phyloP scores from a whole-genome alignment of 2,113 vertebrate genomes.

The Accipiter cooperii region DNA sequence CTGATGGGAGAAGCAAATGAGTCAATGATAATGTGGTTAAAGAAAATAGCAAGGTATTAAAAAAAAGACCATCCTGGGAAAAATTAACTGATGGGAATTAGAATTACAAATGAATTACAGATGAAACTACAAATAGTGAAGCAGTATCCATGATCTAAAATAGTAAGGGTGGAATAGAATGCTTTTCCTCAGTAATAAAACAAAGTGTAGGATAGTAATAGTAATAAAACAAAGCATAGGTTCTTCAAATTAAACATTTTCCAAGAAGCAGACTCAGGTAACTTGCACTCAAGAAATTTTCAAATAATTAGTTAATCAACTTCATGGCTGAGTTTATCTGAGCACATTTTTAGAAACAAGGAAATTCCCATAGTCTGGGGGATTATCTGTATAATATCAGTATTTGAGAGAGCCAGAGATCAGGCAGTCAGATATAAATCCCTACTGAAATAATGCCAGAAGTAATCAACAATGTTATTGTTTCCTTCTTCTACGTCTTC shows the following conservation, averaged over 20 bases:
- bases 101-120: not conserved
- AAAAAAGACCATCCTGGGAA: not conserved
- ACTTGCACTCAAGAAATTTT: not conserved
- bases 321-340: not conserved
- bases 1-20: not conserved
- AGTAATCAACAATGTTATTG: not conserved
- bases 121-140: not conserved
- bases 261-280: not conserved
- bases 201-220: not conserved
- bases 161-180: not conserved
- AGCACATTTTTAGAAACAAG: not conserved
- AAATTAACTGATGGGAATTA: not conserved
- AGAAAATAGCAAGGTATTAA: not conserved
- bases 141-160: not conserved
- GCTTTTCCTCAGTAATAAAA: not conserved
- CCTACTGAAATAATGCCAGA: not conserved
- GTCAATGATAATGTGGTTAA: not conserved
- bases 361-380: not conserved
- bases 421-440: not conserved
- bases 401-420: not conserved
- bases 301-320: not conserved
- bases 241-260: not conserved
- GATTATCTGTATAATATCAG: not conserved
- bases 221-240: not conserved
- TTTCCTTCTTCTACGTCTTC: not conserved